phyloP scores from a whole-genome alignment of 2,113 vertebrate species.

The Nesoenas mayeri region DNA sequence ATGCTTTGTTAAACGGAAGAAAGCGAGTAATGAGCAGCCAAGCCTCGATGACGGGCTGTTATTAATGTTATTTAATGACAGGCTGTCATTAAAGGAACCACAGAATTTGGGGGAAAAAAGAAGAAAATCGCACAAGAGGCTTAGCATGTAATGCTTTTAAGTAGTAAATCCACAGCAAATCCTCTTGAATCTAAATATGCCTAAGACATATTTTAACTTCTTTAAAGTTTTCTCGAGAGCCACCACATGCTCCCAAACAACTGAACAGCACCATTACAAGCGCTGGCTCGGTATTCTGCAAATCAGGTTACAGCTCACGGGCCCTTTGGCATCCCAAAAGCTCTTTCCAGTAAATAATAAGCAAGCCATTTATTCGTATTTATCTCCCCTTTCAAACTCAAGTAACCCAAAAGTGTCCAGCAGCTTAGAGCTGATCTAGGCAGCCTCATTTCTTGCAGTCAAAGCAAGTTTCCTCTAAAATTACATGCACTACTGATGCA shows the following conservation, averaged over 20 bases:
- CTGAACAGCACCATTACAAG: not conserved
- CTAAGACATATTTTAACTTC: slow-evolving; percentile 11
- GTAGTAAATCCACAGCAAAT: slow-evolving; percentile 60
- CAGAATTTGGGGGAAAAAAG: not conserved
- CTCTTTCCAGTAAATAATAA: not conserved
- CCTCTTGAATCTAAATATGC: slow-evolving; percentile 6
- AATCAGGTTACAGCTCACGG: not conserved
- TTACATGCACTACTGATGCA: fast-evolving
- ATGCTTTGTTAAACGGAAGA: not conserved
- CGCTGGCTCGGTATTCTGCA: not conserved
- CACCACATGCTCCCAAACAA: not conserved
- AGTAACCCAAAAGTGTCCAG: not conserved
- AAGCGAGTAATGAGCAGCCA: not conserved
- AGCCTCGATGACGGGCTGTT: not conserved
- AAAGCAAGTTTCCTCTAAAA: not conserved
- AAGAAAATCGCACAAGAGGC: not conserved
- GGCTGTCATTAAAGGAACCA: not conserved
- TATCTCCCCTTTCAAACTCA: not conserved
- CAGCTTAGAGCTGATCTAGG: not conserved
- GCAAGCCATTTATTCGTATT: not conserved
- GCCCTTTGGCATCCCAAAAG: not conserved
- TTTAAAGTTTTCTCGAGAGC: not conserved
- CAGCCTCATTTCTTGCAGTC: not conserved
- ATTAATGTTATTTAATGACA: not conserved
- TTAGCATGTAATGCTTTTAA: slow-evolving; percentile 37